Base-by-base conservation (phyloP, 2,113 vertebrate species). In the Deroptyus accipitrinus region DNA sequence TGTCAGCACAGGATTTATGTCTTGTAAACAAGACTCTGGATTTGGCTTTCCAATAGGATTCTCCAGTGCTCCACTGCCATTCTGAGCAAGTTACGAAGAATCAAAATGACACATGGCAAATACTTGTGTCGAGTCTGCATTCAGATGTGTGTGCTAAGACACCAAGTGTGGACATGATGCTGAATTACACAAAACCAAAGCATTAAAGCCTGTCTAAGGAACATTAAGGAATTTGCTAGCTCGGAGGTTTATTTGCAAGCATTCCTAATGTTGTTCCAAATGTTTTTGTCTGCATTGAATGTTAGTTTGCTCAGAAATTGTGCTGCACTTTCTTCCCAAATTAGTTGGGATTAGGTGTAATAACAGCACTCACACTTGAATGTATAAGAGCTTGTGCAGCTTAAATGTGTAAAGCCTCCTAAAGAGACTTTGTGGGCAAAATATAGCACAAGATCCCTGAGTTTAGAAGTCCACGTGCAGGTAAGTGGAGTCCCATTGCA, bases 1-100 rank as follows among this genome's bases (percentile, higher is more conserved):
- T 35, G 35, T 28, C 74, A 49, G 31, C 46, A 19, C 0, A 51
- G 59, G 35, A 52, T 63, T 61, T n/a, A 7, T 17, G 41, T 9
- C 74, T 31, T 16, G 51, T 15, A 54, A 76, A 61, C 0, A 44
- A 49, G 51, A 62, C 4, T 44, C 31, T 0, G 0, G 41, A 9
- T n/a, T 70, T 62, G 11, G 39, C 68, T 84, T 74, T 69, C n/a
- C 79, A 39, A 3, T 0, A 23, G 24, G 54, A 68, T 59, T 82
- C 70, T 54, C 52, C 41, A 30, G 33, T 6, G 49, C 54, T 81
- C 39, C 18, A 27, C 68, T 64, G 59, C 42, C 52, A 12, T 23
- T 82, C 64, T 54, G n/a, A 37, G 1, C 64, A 19, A 61, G 75
- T 54, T 18, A 39, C 1, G 33, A 44, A 62, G 70, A 82, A 64